Conservation (phyloP, 2,113 vertebrate species). For the Phoenicopterus ruber region DNA sequence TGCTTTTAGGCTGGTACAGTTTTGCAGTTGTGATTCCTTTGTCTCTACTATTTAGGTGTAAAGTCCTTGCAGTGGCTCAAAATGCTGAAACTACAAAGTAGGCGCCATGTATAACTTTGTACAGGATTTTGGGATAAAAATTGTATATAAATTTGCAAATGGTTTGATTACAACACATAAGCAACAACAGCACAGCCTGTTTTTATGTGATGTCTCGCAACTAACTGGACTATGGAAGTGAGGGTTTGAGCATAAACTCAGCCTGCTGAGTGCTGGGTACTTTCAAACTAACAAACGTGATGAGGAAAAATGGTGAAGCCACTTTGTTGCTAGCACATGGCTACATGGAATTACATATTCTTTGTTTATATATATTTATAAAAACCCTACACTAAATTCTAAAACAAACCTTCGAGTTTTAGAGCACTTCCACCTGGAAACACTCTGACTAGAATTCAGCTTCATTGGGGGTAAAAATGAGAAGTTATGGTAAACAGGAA, state of each 20-base stretch:
- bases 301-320: slow-evolving; percentile 62
- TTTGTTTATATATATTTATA: background rate
- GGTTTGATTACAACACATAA: slow-evolving; percentile 72
- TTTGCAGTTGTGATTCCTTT: slow-evolving; percentile 63
- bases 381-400: slow-evolving; percentile 39
- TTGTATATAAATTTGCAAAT: slow-evolving; percentile 54
- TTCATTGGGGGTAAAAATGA: slow-evolving; percentile 52
- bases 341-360: slow-evolving; percentile 71
- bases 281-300: slow-evolving; percentile 57
- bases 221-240: slow-evolving; percentile 68
- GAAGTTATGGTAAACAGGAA: slow-evolving; percentile 59
- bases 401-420: slow-evolving; percentile 45
- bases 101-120: slow-evolving; percentile 66
- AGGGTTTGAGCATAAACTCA: slow-evolving; percentile 61
- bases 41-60: slow-evolving; percentile 74
- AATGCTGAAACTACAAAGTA: slow-evolving; percentile 82
- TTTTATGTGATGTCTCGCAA: slow-evolving; percentile 63
- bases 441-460: slow-evolving; percentile 40
- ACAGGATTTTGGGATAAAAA: slow-evolving; percentile 24
- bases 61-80: slow-evolving; percentile 75
- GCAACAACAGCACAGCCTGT: slow-evolving; percentile 73
- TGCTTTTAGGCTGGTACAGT: slow-evolving; percentile 63
- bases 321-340: slow-evolving; percentile 70
- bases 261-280: slow-evolving; percentile 63
- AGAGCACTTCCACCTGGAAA: slow-evolving; percentile 45